phyloP scores from a whole-genome alignment of 2,797 vertebrate species.

The Oreonectes daqikongensis region DNA sequence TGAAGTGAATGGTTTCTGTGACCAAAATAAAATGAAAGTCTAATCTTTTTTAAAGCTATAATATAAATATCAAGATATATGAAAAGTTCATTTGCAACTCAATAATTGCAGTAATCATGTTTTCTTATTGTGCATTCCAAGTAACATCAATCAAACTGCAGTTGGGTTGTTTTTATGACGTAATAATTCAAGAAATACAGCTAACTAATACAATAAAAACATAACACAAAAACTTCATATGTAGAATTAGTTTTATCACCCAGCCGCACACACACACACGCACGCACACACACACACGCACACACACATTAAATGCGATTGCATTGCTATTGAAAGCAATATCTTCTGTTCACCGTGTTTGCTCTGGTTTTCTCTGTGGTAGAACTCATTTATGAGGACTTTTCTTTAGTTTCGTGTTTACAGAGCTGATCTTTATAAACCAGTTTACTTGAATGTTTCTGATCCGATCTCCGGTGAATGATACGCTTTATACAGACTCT shows the following conservation, averaged over 20 bases:
- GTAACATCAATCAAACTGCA: too few species aligned
- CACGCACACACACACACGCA: conserved; percentile 6
- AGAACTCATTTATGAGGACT: conserved; percentile 25
- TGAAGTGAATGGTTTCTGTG: neutral
- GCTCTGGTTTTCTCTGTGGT: conserved; percentile 37
- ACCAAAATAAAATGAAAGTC: neutral
- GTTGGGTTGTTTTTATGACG: too few species aligned
- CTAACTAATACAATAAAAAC: too few species aligned
- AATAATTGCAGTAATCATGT: too few species aligned
- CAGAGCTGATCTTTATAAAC: conserved; percentile 24
- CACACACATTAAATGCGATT: neutral
- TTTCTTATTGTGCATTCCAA: too few species aligned
- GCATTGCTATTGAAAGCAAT: neutral
- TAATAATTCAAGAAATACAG: too few species aligned
- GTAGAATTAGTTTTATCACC: neutral
- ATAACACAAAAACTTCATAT: too few species aligned
- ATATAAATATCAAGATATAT: neutral
- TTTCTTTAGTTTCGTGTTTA: conserved; percentile 35
- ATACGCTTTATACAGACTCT: neutral
- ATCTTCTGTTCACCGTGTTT: conserved; percentile 7
- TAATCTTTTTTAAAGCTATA: neutral
- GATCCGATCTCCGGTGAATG: neutral
- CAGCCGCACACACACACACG: conserved; percentile 4
- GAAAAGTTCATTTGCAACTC: too few species aligned
- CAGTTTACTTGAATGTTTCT: conserved; percentile 41